A percentile compares a stretch with the other conserved stretches of the same genome.
These are phyloP conservation scores for Romanogobio albipinnatus DNA, from an alignment of 2,113 vertebrate species.

Conservation along the genomic window DNA sequence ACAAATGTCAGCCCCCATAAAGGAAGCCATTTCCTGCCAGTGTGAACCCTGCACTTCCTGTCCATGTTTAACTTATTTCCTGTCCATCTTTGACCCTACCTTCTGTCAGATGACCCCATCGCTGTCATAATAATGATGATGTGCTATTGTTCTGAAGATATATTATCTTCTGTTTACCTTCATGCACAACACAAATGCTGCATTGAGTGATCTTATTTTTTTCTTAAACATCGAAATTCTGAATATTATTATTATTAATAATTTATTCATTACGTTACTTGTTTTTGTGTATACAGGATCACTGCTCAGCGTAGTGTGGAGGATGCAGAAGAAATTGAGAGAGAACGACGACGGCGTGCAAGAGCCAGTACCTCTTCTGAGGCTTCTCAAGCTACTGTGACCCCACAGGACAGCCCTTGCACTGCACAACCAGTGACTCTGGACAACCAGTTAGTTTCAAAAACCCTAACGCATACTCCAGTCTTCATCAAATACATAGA, in stretches of 20 bases:
- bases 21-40: conserved; percentile 48
- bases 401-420: conserved; percentile 25
- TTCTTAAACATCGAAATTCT: too few species aligned
- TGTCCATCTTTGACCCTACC: conserved; percentile 37
- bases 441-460: conserved; percentile 27
- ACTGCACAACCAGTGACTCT: not conserved
- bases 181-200: not conserved
- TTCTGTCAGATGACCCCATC: conserved; percentile 7
- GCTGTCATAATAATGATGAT: not conserved
- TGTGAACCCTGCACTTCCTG: conserved; percentile 44
- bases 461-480: not conserved
- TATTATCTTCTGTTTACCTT: not conserved
- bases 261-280: not conserved
- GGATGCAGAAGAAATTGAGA: conserved; percentile 82
- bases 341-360: conserved; percentile 75
- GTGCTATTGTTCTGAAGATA: not conserved
- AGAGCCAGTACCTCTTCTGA: conserved; percentile 50
- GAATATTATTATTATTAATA: not conserved
- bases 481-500: not conserved
- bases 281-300: conserved; percentile 71
- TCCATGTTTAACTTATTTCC: conserved; percentile 15
- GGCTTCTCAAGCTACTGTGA: not conserved
- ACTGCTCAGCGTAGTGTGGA: conserved; percentile 85
- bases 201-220: not conserved
- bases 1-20: not conserved